Evolutionary conservation across 2,888 invertebrate genomes (phyloP).

Genomic region (Raillietiella orientalis): DNA sequence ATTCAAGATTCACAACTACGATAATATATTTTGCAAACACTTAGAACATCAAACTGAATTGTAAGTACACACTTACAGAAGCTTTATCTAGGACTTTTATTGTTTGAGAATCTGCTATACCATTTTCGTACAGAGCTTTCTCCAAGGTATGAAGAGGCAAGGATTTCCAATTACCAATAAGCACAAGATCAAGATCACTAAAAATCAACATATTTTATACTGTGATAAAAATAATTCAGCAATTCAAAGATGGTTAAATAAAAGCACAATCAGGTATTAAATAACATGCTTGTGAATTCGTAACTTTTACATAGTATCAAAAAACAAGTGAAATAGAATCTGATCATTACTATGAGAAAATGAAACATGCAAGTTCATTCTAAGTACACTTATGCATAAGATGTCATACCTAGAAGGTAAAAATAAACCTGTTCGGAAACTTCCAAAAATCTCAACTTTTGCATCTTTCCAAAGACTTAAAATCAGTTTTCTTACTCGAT

Average conservation of each 20-base stretch:
- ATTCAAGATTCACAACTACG: not conserved
- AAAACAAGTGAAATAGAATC: too few relatives aligned
- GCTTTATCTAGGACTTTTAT: slow-evolving; percentile 93
- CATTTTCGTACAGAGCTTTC: slow-evolving; percentile 54
- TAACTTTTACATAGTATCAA: too few relatives aligned
- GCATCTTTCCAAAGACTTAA: slow-evolving; percentile 69
- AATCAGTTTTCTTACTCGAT: slow-evolving; percentile 57
- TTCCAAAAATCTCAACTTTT: slow-evolving; percentile 86
- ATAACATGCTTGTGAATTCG: too few relatives aligned
- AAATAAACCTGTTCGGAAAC: slow-evolving; percentile 86
- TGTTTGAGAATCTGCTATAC: slow-evolving; percentile 56
- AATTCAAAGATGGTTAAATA: not conserved
- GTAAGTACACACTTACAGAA: slow-evolving; percentile 37
- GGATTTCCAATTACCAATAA: slow-evolving; percentile 49
- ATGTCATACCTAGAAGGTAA: slow-evolving; percentile 51
- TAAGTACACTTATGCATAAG: not conserved
- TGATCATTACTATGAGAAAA: too few relatives aligned
- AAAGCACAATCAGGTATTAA: too few relatives aligned
- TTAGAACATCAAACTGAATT: too few relatives aligned
- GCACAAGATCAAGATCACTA: slow-evolving; percentile 40
- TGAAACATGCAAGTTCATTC: not conserved
- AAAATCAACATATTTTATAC: slow-evolving; percentile 8
- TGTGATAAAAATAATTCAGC: too few relatives aligned
- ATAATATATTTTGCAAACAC: too few relatives aligned
- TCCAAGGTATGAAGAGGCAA: slow-evolving; percentile 69